Evolutionary conservation across 2,888 invertebrate species (phyloP), one percentile per base, ranked within the genome.

Genomic region (Acanthococcus lagerstroemiae): DNA sequence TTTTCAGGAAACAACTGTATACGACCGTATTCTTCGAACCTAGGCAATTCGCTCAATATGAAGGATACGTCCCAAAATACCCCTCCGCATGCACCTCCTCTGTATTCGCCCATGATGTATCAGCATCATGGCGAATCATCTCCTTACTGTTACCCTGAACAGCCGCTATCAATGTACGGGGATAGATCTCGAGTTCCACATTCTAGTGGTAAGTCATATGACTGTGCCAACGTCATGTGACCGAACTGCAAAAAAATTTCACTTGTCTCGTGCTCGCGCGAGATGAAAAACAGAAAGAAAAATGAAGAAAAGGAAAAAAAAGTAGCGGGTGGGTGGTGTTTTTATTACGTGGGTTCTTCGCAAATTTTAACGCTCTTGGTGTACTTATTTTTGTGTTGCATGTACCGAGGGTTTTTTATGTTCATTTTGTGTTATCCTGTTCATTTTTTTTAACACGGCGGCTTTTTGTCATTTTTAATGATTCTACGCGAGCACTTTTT

Each of bases 181-280:
- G 61, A 54, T 54, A 65, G 65, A 65, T 65, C 65, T 65, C 65
- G 65, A 30, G 50, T 50, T 70, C 22, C 60, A 21, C 72, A 70
- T 76, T 71, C 76, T 76, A 76, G 69, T 69, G 72, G 67, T 67
- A 67, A 63, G 67, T 68, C 58, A 48, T 63, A 56, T 68, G 69
- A 67, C 67, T 60, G 25, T 19, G n/a, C 63, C 57, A 44, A 17
- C 52, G 69, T 68, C 70, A 70, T 70, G 70, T 69, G 70, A 69
- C 70, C 68, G 68, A 66, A 60, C 67, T 68, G 70, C 70, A 67
- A 68, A 70, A 67, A 68, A 70, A 67, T 26, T 54, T 24, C 45
- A 50, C 61, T 63, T 37, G 52, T 61, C 15, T 54, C 15, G 22
- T 50, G 9, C 17, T 7, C 50, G 9, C 7, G 17, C 9, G 17